Conservation (phyloP, 2,797 vertebrate genomes). For the Tragelaphus oryx region DNA sequence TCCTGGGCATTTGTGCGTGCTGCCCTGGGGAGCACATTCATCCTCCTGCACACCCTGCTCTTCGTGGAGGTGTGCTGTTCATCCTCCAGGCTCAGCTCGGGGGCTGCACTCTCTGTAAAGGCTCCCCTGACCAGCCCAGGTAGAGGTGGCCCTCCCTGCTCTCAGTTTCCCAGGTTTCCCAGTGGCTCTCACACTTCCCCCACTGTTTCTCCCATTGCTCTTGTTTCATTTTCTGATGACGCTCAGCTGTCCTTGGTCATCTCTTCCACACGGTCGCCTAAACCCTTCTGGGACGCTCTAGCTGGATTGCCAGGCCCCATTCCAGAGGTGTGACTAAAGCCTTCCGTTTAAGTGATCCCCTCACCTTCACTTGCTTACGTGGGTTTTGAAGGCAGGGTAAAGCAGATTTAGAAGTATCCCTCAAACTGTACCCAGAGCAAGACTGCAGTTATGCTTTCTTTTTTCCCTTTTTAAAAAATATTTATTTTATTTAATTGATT, state of each 20-base stretch:
- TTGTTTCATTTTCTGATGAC: background rate
- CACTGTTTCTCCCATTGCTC: background rate
- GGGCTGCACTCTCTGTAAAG: background rate
- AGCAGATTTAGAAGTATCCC: background rate
- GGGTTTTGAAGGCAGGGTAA: background rate
- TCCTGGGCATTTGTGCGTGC: background rate
- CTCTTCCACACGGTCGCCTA: background rate
- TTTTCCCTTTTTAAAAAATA: background rate
- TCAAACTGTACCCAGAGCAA: background rate
- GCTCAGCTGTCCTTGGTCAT: background rate
- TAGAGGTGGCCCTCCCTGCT: background rate
- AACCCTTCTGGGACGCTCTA: background rate
- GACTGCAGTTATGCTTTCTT: background rate
- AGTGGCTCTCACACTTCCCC: background rate
- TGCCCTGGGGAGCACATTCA: rapidly evolving
- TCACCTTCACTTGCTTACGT: background rate
- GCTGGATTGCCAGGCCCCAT: background rate
- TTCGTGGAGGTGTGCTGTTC: rapidly evolving
- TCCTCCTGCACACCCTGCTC: background rate
- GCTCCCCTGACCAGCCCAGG: background rate
- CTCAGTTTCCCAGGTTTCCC: background rate
- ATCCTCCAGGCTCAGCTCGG: background rate
- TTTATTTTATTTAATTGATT: background rate
- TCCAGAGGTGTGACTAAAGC: background rate
- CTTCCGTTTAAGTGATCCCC: background rate